phyloP scores from a whole-genome alignment of 2,888 invertebrate genomes.

The Ophion ellenae region DNA sequence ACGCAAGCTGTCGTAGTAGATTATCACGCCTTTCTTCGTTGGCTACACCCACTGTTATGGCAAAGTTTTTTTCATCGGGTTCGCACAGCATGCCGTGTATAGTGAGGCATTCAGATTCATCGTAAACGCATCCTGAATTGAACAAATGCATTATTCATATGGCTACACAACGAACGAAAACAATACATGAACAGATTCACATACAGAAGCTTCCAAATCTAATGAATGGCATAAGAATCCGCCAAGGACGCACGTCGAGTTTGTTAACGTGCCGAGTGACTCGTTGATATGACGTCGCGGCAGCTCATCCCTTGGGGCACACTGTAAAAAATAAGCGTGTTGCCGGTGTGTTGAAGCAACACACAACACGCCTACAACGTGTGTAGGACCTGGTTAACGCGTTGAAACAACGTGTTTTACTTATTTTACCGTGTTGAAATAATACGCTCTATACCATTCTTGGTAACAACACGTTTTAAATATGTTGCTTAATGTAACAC shows the following conservation, averaged over 20 bases:
- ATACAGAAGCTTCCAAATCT: slow-evolving; percentile 11
- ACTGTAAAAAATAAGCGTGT: too few relatives aligned
- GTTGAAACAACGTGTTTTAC: too few relatives aligned
- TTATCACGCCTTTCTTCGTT: slow-evolving; percentile 15
- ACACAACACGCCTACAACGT: too few relatives aligned
- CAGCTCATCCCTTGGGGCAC: neutral
- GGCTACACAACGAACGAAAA: neutral
- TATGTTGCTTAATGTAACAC: too few relatives aligned
- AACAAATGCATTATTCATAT: slow-evolving; percentile 16
- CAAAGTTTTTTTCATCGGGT: slow-evolving; percentile 1
- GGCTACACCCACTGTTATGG: neutral
- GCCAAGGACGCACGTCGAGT: neutral
- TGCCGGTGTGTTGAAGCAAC: too few relatives aligned
- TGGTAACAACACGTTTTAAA: too few relatives aligned
- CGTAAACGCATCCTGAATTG: slow-evolving; percentile 36
- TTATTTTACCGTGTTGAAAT: too few relatives aligned
- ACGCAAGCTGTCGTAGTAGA: neutral
- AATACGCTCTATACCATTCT: too few relatives aligned
- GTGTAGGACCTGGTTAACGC: too few relatives aligned
- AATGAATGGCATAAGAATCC: neutral
- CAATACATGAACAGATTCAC: slow-evolving; percentile 19
- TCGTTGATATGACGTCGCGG: neutral
- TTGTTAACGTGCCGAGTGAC: slow-evolving; percentile 25
- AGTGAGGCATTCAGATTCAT: slow-evolving; percentile 30
- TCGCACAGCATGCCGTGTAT: neutral